A percentile compares a stretch with the other conserved stretches of the same genome.
These are phyloP conservation scores for Fragum sueziense DNA, from an alignment of 2,888 invertebrate species.

Conservation along the genomic window DNA sequence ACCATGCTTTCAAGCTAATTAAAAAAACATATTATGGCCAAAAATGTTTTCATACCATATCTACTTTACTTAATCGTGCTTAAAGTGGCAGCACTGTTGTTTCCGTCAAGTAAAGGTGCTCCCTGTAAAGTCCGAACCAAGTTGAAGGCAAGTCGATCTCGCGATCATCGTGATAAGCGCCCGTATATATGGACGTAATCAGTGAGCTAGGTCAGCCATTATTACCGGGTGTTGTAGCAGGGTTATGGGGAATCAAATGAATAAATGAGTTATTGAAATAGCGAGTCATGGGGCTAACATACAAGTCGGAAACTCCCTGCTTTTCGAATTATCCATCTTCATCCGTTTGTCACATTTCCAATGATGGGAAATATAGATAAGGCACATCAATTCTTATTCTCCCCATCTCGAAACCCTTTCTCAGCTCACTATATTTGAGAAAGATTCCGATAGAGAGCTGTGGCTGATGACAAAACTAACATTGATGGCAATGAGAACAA, in stretches of 20 bases:
- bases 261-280: constrained; percentile 63
- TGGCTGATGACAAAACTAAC: too few relatives aligned
- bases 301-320: constrained; percentile 42
- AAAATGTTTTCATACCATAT: too few relatives aligned
- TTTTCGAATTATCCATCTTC: constrained; percentile 57
- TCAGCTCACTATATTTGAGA: too few relatives aligned
- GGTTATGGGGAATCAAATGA: constrained; percentile 40
- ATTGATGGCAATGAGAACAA: too few relatives aligned
- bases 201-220: constrained; percentile 23
- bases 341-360: constrained; percentile 63
- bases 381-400: constrained; percentile 65
- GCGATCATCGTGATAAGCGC: constrained; percentile 24
- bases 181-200: constrained; percentile 27
- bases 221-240: constrained; percentile 16
- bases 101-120: background rate
- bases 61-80: too few relatives aligned
- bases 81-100: too few relatives aligned
- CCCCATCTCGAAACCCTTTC: constrained; percentile 29
- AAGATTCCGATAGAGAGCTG: too few relatives aligned
- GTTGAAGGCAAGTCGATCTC: constrained; percentile 9
- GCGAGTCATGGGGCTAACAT: constrained; percentile 52
- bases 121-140: constrained; percentile 7
- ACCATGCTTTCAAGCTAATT: too few relatives aligned
- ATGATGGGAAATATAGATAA: constrained; percentile 63
- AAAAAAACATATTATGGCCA: too few relatives aligned